Evolutionary conservation across 2,888 invertebrate genomes (phyloP), one percentile per base, ranked within the genome.

Genomic region (Athrips mouffetella): DNA sequence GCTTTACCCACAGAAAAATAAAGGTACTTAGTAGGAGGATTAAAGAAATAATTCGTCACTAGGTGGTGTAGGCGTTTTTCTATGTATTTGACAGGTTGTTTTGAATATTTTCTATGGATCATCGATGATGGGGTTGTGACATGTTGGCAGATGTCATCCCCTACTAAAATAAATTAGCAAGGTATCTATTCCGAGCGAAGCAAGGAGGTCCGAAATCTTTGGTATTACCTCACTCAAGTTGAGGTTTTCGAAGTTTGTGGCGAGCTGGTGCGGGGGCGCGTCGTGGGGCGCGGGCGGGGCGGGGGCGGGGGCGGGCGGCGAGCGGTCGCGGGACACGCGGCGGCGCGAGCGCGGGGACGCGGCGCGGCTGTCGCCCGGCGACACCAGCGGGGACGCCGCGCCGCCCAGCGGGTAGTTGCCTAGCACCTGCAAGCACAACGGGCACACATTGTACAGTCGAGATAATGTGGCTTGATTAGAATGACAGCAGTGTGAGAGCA

Each of bases 341-440:
- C 79, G 80, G 2, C 81, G 74, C n/a, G 91, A 76, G 57, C 89
- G 90, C 3, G 94, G 94, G 45, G 94, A 94, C 27, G 90, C 90
- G 45, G 93, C 90, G 63, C 94, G 91, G 64, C 94, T 95, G 71
- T 94, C 94, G 52, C 93, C 92, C 39, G 95, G 95, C 45, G 94
- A 92, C 70, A 94, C 90, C 76, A 93, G 90, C 8, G 94, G 94
- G 42, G 94, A 94, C 53, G 91, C 81, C 45, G 74, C 75, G 0
- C 51, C 52, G 27, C 52, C 51, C 35, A 50, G 45, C 41, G 40
- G 23, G 29, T 25, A 42, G 33, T 49, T 49, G 45, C 31, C 47
- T 53, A 30, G 33, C 4, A 46, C 21, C 23, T 45, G 42, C 2
- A 35, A 35, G 8, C 5, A 13, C 10, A 18, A n/a, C n/a, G n/a